Base-by-base conservation (phyloP, 2,888 invertebrate species). In the Tipula helvola region DNA sequence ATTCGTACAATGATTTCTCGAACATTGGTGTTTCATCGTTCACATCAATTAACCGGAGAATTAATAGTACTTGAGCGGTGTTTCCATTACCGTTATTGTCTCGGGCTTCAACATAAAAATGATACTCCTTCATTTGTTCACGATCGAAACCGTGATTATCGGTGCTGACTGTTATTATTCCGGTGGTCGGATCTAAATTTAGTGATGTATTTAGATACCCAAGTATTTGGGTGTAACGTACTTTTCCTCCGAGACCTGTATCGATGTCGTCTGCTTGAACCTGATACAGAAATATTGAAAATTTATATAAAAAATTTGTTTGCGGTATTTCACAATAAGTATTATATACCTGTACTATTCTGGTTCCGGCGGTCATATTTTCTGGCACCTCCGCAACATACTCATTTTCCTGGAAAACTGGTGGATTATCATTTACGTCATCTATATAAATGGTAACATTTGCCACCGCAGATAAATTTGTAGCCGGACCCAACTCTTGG, bases 11-110 rank as follows among this genome's bases (percentile, higher is more conserved):
- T 86, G 94, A 92, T 90, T 95, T 95, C 88, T 96, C 95, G 90
- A 98, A 99, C 88, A 94, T 92, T 57, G 98, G 98, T 87, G 94
- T 93, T 92, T 97, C 95, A 92, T 98, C 98, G 91, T 98, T 98
- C 87, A 96, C 95, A 92, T 94, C 94, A 89, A 96, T 92, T 88
- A 98, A 92, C 92, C 95, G 95, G 89, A 97, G 94, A 89, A 95
- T 93, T 88, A 97, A 93, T 89, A 94, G 94, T 89, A 95, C 91
- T 88, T 94, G 95, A 84, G 96, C 95, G 89, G 94, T 93, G 90
- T 95, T 95, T 87, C 97, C 97, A 89, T 93, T 93, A 87, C 97
- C 97, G 89, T 96, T 95, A 90, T 96, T 96, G 92, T 98, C 98
- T 88, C 96, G 94, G 88, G 98, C 98, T 92, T 96, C 96, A 88